Evolutionary conservation across 2,797 vertebrate genomes (phyloP).

Genomic region (Gallinago stenura): DNA sequence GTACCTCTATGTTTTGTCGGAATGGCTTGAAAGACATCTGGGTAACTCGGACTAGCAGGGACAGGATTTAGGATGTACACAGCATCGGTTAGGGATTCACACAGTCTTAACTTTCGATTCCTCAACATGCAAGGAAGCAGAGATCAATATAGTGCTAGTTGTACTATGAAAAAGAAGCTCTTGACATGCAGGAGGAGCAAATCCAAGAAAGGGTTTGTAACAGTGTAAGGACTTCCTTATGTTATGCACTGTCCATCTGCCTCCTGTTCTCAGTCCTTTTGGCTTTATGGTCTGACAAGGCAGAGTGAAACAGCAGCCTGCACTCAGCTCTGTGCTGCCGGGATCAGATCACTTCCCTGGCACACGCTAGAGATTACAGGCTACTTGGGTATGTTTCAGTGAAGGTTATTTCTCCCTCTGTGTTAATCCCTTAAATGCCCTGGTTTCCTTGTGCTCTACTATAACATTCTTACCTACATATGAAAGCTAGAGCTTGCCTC

Average conservation of each 20-base stretch:
- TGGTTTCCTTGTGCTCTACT: background rate
- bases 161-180: background rate
- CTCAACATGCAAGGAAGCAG: background rate
- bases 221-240: background rate
- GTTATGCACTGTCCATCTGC: accelerated
- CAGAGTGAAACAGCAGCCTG: background rate
- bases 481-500: background rate
- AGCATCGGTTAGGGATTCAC: background rate
- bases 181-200: background rate
- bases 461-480: background rate
- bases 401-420: background rate
- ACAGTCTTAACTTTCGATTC: background rate
- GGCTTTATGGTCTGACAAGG: background rate
- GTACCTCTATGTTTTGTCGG: background rate
- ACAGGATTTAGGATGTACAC: background rate
- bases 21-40: background rate
- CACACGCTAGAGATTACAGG: background rate
- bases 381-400: background rate
- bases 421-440: background rate
- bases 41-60: background rate
- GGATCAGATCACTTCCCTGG: background rate
- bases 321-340: background rate
- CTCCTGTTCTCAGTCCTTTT: background rate
- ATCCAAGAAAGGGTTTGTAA: background rate
- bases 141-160: background rate